Base-by-base conservation (phyloP, 2,888 invertebrate species). In the Stictocephala bisonia region DNA sequence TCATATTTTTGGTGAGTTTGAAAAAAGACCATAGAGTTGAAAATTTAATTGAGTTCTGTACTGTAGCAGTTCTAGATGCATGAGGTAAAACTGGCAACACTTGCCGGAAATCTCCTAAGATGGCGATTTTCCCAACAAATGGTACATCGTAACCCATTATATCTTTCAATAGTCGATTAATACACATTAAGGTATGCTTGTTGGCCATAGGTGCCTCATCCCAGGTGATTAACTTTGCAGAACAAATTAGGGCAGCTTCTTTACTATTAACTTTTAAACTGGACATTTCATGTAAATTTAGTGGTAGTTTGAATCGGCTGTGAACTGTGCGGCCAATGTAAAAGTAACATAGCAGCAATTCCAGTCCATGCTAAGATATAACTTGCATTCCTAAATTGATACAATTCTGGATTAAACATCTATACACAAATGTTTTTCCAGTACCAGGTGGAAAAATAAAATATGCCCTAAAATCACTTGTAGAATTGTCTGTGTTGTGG, bases 381-480 rank as follows among this genome's bases (percentile, higher is more conserved):
- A 72, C 76, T 6, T 50, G 41, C 22, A 72, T 48, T 35, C 27
- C 67, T n/a, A 24, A 35, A 22, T 20, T n/a, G 13, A 7, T 31
- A 7, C 51, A 35, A 31, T 44, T 29, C n/a, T 71, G 2, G 22
- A 71, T 66, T n/a, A 79, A 27, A 51, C 40, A 29, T 64, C 67
- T 68, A 79, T 80, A 3, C 81, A 35, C 70, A 75, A 83, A 1
- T n/a, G 82, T 83, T 76, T 84, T 83, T 1, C 83, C 83, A 29
- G 81, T 80, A 1, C 84, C 83, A 2, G 82, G 82, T 1, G 84
- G 81, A 1, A 81, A 83, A 80, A 76, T 2, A 15, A 75, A 44
- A 58, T 15, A 35, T 68, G 44, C 1, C n/a, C 7, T 31, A 51
- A 18, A 41, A 48, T 13, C 22, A 73, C 48, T 50, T 77, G 70